These are phyloP conservation scores for Terrapene triunguis DNA, from an alignment of 2,113 vertebrate genomes.

Conservation along the genomic window DNA sequence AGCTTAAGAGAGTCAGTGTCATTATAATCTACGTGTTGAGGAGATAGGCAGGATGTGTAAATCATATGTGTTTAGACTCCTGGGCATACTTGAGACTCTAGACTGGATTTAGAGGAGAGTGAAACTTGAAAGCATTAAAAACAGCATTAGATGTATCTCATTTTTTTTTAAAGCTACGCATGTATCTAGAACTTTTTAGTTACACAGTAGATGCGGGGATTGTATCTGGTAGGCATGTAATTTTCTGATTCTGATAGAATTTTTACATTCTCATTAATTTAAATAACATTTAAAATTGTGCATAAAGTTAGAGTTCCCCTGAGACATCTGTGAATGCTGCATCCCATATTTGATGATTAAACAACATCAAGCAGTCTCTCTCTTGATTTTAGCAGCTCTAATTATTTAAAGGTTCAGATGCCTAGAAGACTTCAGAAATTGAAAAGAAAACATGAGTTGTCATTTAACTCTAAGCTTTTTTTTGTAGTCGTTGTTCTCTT, in stretches of 20 bases:
- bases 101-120: neutral
- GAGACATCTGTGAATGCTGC: constrained; percentile 11
- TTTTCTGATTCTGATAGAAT: neutral
- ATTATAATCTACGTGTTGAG: rapidly evolving
- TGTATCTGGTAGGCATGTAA: neutral
- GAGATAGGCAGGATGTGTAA: rapidly evolving
- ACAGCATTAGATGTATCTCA: neutral
- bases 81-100: neutral
- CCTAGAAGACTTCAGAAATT: neutral
- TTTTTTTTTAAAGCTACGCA: neutral
- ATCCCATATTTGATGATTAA: neutral
- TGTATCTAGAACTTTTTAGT: neutral
- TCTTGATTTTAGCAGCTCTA: neutral
- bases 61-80: neutral
- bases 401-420: neutral
- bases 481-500: neutral
- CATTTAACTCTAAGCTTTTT: neutral
- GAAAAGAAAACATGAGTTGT: neutral
- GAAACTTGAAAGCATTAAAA: neutral
- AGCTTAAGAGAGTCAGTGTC: neutral
- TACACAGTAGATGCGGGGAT: neutral
- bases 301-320: neutral
- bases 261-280: neutral
- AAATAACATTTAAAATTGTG: neutral
- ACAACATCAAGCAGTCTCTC: neutral